Evolutionary conservation across 2,888 invertebrate genomes (phyloP), one percentile per base, ranked within the genome.

Genomic region (Lycophotia porphyrea): DNA sequence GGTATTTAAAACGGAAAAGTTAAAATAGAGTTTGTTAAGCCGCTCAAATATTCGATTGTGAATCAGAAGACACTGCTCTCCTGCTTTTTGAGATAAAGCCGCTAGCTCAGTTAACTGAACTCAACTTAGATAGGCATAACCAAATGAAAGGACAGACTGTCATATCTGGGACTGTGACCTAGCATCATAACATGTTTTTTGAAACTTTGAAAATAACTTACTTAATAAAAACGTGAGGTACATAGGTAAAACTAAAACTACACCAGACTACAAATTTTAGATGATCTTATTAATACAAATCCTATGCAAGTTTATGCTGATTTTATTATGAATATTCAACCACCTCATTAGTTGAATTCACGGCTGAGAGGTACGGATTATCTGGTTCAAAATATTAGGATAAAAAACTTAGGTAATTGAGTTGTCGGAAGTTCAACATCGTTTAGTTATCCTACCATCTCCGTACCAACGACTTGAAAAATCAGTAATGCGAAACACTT

Each of bases 321-420:
- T 73, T 72, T 73, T 39, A 60, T 47, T 60, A 31, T 74, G 36
- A 74, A 60, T 60, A 60, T 74, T 60, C 18, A 74, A 74, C n/a
- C 47, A 60, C 1, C 24, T 60, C n/a, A 60, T 60, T 74, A 74
- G 18, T 44, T 63, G 34, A 63, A 44, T 42, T 74, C 21, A 58
- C 36, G 18, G 44, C 27, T 58, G 24, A 21, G 24, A 18, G 36
- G 34, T 24, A 47, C 13, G 8, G n/a, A 47, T 52, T n/a, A 31
- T 65, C n/a, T 47, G n/a, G 31, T 39, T 65, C 47, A 8, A 15
- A 58, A 58, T 66, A 65, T 27, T 24, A 42, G 24, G 27, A 34
- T 24, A 15, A 0, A 15, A 47, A 44, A 27, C 9, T 18, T 55
- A 27, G 18, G 34, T 27, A 24, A 27, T 42, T n/a, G 0, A 21